These are phyloP conservation scores for Erpetoichthys calabaricus DNA, from an alignment of 2,797 vertebrate species.

Conservation along the genomic window DNA sequence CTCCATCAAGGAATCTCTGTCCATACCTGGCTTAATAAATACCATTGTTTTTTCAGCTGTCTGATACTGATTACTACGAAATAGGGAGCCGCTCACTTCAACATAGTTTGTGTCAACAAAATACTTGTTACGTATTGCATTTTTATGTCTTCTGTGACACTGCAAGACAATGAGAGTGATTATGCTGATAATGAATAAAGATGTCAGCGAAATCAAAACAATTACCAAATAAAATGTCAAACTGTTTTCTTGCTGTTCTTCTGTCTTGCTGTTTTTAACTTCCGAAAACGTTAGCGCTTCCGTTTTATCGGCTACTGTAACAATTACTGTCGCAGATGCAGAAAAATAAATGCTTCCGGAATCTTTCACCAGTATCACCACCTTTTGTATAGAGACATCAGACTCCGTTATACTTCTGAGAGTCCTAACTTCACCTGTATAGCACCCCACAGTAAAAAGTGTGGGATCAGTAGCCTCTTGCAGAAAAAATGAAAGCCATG, in stretches of 20 bases:
- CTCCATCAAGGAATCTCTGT: conserved; percentile 25
- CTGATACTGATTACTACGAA: conserved; percentile 30
- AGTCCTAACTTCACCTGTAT: conserved; percentile 86
- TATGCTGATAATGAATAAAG: conserved; percentile 82
- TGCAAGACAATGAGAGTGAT: conserved; percentile 75
- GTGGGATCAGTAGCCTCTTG: conserved; percentile 60
- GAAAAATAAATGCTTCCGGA: conserved; percentile 71
- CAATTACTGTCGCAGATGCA: conserved; percentile 62
- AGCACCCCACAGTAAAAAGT: conserved; percentile 78
- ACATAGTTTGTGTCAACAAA: conserved; percentile 12
- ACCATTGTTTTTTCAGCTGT: conserved; percentile 28
- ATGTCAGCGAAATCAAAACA: conserved; percentile 77
- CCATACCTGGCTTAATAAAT: conserved; percentile 30
- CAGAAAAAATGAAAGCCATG: conserved; percentile 73
- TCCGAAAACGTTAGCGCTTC: conserved; percentile 17
- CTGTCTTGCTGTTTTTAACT: conserved; percentile 9
- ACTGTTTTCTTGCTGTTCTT: conserved; percentile 40
- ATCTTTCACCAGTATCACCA: conserved; percentile 73
- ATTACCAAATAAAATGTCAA: conserved; percentile 89
- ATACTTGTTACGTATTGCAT: conserved; percentile 11
- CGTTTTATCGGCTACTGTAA: conserved; percentile 75
- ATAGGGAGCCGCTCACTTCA: conserved; percentile 19
- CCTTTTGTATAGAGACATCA: conserved; percentile 58
- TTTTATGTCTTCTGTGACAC: conserved; percentile 54
- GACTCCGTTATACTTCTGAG: conserved; percentile 76